These are phyloP conservation scores for Penaeus chinensis DNA, from an alignment of 1,140 invertebrate species.

Conservation along the genomic window DNA sequence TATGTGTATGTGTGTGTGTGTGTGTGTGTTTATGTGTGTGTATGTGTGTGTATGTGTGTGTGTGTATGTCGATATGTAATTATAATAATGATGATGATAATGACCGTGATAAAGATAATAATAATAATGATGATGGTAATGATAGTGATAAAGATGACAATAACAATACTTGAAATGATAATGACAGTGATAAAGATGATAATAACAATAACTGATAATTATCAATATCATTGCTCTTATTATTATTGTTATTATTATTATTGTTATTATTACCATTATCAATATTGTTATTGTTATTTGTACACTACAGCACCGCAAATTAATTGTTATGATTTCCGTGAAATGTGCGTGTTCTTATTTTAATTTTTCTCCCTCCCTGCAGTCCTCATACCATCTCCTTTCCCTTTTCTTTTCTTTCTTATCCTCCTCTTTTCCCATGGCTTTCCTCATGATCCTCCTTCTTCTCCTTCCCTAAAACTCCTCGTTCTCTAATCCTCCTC, in stretches of 20 bases:
- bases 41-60: neutral
- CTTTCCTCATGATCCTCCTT: neutral
- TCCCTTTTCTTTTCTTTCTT: conserved; percentile 10
- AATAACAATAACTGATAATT: neutral
- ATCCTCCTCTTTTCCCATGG: too few relatives aligned
- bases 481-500: neutral
- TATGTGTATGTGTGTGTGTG: neutral
- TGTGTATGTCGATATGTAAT: neutral
- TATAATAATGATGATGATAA: neutral
- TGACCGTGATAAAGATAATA: neutral
- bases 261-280: neutral
- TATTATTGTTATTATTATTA: neutral
- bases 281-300: neutral
- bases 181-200: too few relatives aligned
- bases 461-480: neutral
- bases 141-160: conserved; percentile 5
- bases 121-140: conserved; percentile 8
- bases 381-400: neutral
- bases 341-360: neutral
- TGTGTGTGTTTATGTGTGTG: neutral
- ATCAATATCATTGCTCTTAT: neutral
- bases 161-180: too few relatives aligned
- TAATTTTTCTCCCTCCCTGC: neutral
- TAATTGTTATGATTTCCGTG: neutral
- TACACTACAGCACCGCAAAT: too few relatives aligned